phyloP scores from a whole-genome alignment of 2,113 vertebrate genomes.

The Alosa alosa region DNA sequence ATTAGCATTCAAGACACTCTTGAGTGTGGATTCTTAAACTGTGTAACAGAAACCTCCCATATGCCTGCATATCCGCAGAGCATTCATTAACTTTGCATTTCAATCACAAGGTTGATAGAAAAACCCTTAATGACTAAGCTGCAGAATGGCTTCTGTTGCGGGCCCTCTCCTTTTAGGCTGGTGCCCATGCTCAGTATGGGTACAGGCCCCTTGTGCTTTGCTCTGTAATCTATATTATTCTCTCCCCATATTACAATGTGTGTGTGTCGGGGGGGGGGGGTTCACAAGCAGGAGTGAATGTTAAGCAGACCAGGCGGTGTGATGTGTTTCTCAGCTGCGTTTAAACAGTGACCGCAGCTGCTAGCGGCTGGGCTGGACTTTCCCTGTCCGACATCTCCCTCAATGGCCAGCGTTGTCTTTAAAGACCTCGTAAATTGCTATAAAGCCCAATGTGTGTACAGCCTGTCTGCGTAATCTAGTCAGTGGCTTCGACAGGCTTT shows the following conservation, averaged over 20 bases:
- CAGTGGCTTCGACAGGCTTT: neutral
- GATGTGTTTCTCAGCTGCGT: too few relatives aligned
- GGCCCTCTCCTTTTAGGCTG: too few relatives aligned
- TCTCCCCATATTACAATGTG: neutral
- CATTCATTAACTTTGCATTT: slow-evolving; percentile 54
- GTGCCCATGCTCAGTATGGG: too few relatives aligned
- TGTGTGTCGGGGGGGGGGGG: neutral
- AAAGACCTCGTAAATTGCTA: neutral
- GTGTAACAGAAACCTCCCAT: slow-evolving; percentile 27
- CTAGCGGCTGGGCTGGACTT: neutral
- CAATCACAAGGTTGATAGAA: slow-evolving; percentile 38
- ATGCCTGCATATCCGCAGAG: slow-evolving; percentile 34
- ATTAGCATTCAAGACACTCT: slow-evolving; percentile 45
- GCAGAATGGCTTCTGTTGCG: neutral
- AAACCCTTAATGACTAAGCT: slow-evolving; percentile 24
- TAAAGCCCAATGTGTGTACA: neutral
- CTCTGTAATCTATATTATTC: too few relatives aligned
- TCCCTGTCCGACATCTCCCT: neutral
- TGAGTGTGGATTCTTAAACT: slow-evolving; percentile 42
- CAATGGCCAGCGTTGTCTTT: neutral
- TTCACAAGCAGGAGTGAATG: neutral
- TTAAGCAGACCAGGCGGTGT: neutral
- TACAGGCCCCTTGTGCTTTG: too few relatives aligned
- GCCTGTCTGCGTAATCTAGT: neutral
- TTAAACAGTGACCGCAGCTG: too few relatives aligned